Conservation (phyloP, 2,113 vertebrate species). For the Crypturellus undulatus region DNA sequence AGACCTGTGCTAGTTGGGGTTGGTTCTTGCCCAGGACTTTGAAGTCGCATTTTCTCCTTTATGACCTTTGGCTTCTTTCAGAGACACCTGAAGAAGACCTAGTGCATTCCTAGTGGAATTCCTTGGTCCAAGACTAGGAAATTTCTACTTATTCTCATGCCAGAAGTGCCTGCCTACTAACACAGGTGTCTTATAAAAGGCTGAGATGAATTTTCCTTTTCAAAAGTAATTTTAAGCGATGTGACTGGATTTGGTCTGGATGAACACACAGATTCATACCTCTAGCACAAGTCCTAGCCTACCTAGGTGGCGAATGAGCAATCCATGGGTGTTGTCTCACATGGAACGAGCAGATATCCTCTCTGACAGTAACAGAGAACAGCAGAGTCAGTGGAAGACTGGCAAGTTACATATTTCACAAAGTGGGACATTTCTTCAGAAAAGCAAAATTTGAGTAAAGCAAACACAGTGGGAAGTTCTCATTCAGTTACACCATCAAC, state of each 20-base stretch:
- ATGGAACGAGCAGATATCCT: background rate
- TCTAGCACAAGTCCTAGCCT: background rate
- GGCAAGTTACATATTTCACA: background rate
- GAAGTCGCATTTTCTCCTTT: background rate
- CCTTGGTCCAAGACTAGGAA: background rate
- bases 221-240: background rate
- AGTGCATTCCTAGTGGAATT: background rate
- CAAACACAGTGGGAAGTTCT: background rate
- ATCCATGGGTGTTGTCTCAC: background rate
- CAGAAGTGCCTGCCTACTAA: background rate
- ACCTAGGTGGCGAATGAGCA: background rate
- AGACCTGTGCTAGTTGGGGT: background rate
- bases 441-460: background rate
- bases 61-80: background rate
- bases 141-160: background rate
- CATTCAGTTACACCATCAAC: background rate
- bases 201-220: conserved; percentile 16
- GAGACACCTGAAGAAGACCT: background rate
- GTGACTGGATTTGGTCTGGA: background rate
- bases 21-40: background rate
- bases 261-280: background rate
- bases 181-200: background rate
- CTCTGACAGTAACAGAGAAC: background rate
- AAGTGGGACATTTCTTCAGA: background rate
- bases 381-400: background rate